A percentile compares a stretch with the other conserved stretches of the same genome.
Conservation (phyloP, 2,113 vertebrate species). For the Hippoglossus stenolepis region DNA sequence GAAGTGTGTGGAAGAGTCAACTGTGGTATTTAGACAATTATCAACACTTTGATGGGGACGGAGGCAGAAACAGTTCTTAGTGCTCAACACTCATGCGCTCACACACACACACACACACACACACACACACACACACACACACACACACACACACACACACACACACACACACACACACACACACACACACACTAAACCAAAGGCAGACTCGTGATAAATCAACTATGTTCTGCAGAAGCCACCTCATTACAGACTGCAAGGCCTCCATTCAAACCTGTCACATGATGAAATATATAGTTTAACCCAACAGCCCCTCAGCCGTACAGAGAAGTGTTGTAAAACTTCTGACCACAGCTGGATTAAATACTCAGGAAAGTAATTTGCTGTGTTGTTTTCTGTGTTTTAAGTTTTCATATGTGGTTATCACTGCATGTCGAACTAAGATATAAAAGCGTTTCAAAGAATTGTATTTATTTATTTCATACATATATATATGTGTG, state of each 20-base stretch:
- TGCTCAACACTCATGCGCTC: not conserved
- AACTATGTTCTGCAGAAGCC: conserved; percentile 37
- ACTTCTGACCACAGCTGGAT: not conserved
- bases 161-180: not conserved
- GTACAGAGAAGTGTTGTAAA: conserved; percentile 6
- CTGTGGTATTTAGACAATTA: conserved; percentile 28
- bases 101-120: not conserved
- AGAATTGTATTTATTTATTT: too few relatives aligned
- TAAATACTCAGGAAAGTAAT: not conserved
- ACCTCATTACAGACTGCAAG: conserved; percentile 29
- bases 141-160: not conserved
- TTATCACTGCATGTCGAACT: not conserved
- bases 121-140: not conserved
- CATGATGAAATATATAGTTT: not conserved
- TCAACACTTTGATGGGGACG: conserved; percentile 46
- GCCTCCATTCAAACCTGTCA: conserved; percentile 32
- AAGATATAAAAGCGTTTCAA: too few relatives aligned
- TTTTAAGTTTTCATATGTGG: not conserved
- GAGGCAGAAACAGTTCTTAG: conserved; percentile 13
- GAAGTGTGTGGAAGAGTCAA: conserved; percentile 42
- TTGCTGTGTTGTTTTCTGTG: too few relatives aligned
- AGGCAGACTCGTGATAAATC: conserved; percentile 37
- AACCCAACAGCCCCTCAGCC: conserved; percentile 11
- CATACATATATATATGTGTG: too few relatives aligned
- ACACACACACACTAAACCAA: not conserved